Evolutionary conservation across 64 coral and sea anemone genomes (phyloP), one percentile per base, ranked within the genome.

Genomic region (Hydrozoanthus tunicans): DNA sequence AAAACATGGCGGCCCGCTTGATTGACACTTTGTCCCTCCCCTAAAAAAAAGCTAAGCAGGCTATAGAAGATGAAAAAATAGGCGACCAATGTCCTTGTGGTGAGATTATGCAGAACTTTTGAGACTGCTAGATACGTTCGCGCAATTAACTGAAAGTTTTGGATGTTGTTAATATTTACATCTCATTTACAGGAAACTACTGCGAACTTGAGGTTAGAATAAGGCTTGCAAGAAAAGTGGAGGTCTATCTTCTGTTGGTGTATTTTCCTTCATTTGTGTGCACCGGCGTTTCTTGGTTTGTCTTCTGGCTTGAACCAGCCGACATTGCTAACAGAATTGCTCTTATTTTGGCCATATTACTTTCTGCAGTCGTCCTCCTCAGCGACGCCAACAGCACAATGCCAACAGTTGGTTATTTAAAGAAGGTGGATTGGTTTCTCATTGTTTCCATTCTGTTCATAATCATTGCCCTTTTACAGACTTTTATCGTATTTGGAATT

Each of bases 201-300:
- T 86, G 90, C 3, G 72, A 69, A 51, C 79, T 95, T 9, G 83
- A 91, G 14, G 76, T 95, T 9, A 77, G 69, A 1, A 77, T 95
- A 58, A 62, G n/a, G 60, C 60, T 92, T 7, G 83, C 84, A 17
- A 91, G 94, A 73, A 56, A 86, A 58, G 86, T 95, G 20, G 90
- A 91, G 25, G 69, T 90, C 79, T 92, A 90, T 80, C 81, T 92
- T 7, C 79, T 95, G 9, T 85, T 89, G 4, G 81, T 95, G 13
- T 95, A 78, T 74, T 95, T 95, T 81, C 94, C 94, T 51, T 95
- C 84, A 24, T 92, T 95, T 62, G 25, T 95, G 55, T 95, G 94
- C 83, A 91, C 94, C 1, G 78, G 81, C 0, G 80, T 95, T 12
- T 85, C 94, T 0, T 95, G 94, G 90, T 52, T 95, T 20, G 71